Base-by-base conservation (phyloP, 2,113 vertebrate genomes). In the Vombatus ursinus region DNA sequence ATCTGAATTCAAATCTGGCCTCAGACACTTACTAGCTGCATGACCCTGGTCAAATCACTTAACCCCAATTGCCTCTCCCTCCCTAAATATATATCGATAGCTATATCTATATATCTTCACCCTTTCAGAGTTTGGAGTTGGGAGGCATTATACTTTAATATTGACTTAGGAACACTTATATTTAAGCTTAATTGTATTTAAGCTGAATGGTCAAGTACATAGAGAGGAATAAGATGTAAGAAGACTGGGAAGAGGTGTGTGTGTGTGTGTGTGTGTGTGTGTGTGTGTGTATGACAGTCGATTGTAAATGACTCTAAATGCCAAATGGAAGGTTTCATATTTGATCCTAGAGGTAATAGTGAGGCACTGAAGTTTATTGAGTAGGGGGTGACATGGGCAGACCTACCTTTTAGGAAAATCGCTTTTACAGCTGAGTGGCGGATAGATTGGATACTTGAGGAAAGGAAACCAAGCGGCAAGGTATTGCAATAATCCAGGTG, bases 1-100 rank as follows among this genome's bases (percentile, higher is more conserved):
- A 26, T 16, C 2, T 47, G 44, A 16, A n/a, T 93, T 94, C 16
- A 77, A 8, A 0, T 57, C n/a, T 50, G 68, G 16, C 44, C 37
- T 94, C 93, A 92, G 52, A 91, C 57, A 77, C 93, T 92, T 96
- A 94, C 90, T 92, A 93, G n/a, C 37, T 94, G 47, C 26, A 44
- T 94, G 93, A 92, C 8, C 53, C 52, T 52, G 16, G 1, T 25
- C 61, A 54, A 61, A 44, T 50, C 90, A 92, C n/a, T 90, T 52
- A 57, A 23, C 31, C 84, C 49, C 11, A n/a, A 12, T 22, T 47
- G 14, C 95, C 57, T 3, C 0, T 91, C 90, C 91, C n/a, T 52
- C 93, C 53, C 16, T 3, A 52, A 52, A 52, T 22, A 52, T 19
- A 22, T 3, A 52, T 19, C 19, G 14, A 52, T 19, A 52, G 14